phyloP scores from a whole-genome alignment of 2,797 vertebrate species.

The Onychomys arenicola region DNA sequence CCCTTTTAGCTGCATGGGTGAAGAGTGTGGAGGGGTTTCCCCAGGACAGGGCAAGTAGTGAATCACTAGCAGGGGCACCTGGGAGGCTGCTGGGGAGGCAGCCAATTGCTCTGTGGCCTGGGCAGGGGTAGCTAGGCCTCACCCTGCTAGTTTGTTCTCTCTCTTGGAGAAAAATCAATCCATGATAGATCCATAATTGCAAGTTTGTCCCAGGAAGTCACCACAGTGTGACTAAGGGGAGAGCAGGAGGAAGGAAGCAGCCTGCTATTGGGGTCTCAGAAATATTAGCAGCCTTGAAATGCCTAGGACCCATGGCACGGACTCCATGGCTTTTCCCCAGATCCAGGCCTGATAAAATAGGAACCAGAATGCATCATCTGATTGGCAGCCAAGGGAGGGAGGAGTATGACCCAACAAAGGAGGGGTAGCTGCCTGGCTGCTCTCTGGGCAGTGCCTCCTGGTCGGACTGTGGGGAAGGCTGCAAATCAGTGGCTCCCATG shows the following conservation, averaged over 20 bases:
- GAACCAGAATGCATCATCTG: conserved; percentile 78
- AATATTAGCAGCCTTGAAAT: conserved; percentile 75
- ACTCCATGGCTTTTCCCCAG: conserved; percentile 74
- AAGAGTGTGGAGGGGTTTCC: background rate
- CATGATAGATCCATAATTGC: conserved; percentile 59
- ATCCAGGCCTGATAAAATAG: conserved; percentile 83
- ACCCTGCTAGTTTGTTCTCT: background rate
- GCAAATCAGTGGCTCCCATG: background rate
- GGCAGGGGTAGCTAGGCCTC: background rate
- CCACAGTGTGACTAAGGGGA: background rate
- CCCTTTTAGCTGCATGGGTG: background rate
- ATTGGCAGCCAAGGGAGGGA: conserved; percentile 60
- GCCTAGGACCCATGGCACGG: conserved; percentile 69
- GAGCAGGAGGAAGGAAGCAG: conserved; percentile 23
- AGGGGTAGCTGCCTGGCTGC: background rate
- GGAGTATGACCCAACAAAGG: conserved; percentile 64
- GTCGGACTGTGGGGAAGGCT: background rate
- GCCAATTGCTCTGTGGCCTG: background rate
- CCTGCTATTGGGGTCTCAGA: conserved; percentile 58
- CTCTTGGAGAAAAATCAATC: conserved; percentile 53
- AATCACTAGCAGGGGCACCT: background rate
- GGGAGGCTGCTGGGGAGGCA: background rate
- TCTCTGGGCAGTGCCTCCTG: background rate
- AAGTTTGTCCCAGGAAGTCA: conserved; percentile 49
- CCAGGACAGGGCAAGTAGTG: too few relatives aligned